A percentile compares a stretch with the other conserved stretches of the same genome.
phyloP scores from a whole-genome alignment of 1,140 invertebrate species.

The Mercenaria mercenaria region DNA sequence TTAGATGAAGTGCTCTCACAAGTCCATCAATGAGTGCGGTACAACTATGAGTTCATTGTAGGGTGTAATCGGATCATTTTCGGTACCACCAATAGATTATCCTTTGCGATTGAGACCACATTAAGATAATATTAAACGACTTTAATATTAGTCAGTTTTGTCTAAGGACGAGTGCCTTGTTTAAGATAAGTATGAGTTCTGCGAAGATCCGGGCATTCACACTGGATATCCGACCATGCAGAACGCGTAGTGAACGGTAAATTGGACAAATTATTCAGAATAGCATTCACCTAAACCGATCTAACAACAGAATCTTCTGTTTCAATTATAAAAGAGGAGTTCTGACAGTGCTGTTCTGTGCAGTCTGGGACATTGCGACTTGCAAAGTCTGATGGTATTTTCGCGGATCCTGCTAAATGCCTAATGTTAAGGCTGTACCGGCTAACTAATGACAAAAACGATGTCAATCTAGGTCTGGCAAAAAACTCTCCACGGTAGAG shows the following conservation, averaged over 20 bases:
- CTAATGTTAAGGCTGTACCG: neutral
- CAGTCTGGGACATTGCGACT: conserved; percentile 35
- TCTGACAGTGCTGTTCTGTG: conserved; percentile 44
- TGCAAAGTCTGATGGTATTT: conserved; percentile 26
- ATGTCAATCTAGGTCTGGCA: conserved; percentile 60
- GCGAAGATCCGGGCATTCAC: conserved; percentile 59
- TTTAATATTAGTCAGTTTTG: conserved; percentile 48
- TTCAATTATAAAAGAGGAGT: conserved; percentile 25
- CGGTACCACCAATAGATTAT: conserved; percentile 67
- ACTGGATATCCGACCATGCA: conserved; percentile 47
- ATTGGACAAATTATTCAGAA: neutral
- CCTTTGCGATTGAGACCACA: conserved; percentile 67
- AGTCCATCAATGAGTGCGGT: conserved; percentile 48
- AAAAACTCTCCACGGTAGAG: conserved; percentile 69
- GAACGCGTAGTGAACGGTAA: conserved; percentile 54
- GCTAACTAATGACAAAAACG: conserved; percentile 57
- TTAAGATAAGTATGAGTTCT: conserved; percentile 47
- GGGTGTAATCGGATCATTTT: neutral
- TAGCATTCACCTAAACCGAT: neutral
- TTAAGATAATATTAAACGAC: conserved; percentile 60
- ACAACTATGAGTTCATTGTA: conserved; percentile 58
- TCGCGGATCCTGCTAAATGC: conserved; percentile 49
- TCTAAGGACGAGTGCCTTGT: conserved; percentile 67
- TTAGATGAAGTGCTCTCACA: conserved; percentile 62
- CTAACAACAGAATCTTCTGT: conserved; percentile 50